Conservation (phyloP, 2,888 invertebrate species). For the Aplocera efformata region DNA sequence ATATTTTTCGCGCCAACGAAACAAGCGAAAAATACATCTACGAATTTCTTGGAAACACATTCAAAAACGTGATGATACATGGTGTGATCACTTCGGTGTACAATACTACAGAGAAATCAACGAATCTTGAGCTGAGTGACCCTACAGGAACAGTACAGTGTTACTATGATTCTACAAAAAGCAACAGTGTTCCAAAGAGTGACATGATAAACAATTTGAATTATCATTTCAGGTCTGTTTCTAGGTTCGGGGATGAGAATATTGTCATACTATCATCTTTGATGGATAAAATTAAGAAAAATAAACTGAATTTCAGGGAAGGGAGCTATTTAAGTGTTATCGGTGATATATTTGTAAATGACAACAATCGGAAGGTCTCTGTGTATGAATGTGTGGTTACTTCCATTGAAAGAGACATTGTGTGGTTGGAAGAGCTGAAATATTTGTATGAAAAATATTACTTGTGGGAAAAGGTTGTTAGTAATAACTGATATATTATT, state of each 20-base stretch:
- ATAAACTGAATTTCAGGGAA: conserved; percentile 42
- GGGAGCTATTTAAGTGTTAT: conserved; percentile 54
- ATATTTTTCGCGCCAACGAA: conserved; percentile 59
- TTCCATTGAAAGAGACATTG: conserved; percentile 53
- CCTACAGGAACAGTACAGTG: conserved; percentile 62
- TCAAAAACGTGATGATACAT: conserved; percentile 69
- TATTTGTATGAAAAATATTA: conserved; percentile 70
- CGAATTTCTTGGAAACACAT: conserved; percentile 56
- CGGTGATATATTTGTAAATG: conserved; percentile 68
- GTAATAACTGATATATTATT: not conserved
- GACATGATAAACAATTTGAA: conserved; percentile 45
- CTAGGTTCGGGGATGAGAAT: conserved; percentile 49
- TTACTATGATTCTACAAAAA: conserved; percentile 57
- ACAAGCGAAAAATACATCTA: conserved; percentile 60
- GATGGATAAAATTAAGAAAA: conserved; percentile 46
- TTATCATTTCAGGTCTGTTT: conserved; percentile 41
- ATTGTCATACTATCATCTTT: conserved; percentile 52
- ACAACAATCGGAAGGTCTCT: conserved; percentile 55
- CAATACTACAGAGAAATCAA: conserved; percentile 41
- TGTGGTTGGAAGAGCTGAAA: conserved; percentile 68
- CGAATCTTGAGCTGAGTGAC: conserved; percentile 63
- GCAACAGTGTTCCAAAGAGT: conserved; percentile 40
- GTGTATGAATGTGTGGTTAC: conserved; percentile 55
- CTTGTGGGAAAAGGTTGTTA: conserved; percentile 34
- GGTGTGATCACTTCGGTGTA: conserved; percentile 61